These are phyloP conservation scores for Schrankia costaestrigalis DNA, from an alignment of 2,888 invertebrate species.

Conservation along the genomic window DNA sequence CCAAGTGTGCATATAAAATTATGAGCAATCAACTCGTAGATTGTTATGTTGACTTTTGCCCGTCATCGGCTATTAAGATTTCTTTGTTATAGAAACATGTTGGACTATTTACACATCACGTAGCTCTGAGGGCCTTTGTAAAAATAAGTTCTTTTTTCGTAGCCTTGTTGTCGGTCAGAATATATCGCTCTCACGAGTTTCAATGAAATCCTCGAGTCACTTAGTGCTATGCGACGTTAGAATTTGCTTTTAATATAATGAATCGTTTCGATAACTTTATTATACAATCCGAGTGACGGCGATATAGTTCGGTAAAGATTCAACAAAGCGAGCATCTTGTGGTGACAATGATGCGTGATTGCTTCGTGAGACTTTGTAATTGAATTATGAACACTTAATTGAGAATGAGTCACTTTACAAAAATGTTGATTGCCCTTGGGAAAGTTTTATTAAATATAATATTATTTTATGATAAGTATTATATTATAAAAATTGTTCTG, in stretches of 20 bases:
- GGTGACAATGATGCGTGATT: conserved; percentile 78
- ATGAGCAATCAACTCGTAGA: conserved; percentile 74
- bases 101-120: conserved; percentile 80
- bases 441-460: conserved; percentile 27
- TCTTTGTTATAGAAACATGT: conserved; percentile 80
- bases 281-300: conserved; percentile 62
- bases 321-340: conserved; percentile 59
- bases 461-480: conserved; percentile 6
- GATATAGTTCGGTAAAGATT: conserved; percentile 59
- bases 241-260: conserved; percentile 71
- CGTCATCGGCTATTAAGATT: conserved; percentile 80
- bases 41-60: conserved; percentile 76
- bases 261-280: conserved; percentile 74
- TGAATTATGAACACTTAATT: conserved; percentile 61
- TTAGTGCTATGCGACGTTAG: conserved; percentile 68
- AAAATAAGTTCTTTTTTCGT: conserved; percentile 64
- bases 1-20: conserved; percentile 56
- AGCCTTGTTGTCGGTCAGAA: conserved; percentile 58
- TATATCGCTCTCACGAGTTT: conserved; percentile 72
- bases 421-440: conserved; percentile 64
- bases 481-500: conserved; percentile 2
- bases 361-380: conserved; percentile 68
- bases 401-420: conserved; percentile 57
- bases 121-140: conserved; percentile 66
- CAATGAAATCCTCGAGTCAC: conserved; percentile 76